phyloP scores from a whole-genome alignment of 2,113 vertebrate genomes.

The Brienomyrus longianalis region DNA sequence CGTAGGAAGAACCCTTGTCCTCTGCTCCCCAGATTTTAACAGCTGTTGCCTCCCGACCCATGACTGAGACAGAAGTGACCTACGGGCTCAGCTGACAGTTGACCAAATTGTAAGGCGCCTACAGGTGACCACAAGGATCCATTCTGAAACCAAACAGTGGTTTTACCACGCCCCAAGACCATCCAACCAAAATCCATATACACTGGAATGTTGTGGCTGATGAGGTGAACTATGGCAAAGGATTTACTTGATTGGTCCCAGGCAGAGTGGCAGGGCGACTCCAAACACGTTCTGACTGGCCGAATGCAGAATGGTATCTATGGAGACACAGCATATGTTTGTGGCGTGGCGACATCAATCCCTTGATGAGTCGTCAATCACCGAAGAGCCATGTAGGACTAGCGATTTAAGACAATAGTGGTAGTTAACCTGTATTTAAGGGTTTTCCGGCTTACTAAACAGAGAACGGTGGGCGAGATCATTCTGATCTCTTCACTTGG shows the following conservation, averaged over 20 bases:
- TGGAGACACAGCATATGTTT: not conserved
- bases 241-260: constrained; percentile 11
- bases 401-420: not conserved
- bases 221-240: constrained; percentile 24
- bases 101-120: not conserved
- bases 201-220: constrained; percentile 32
- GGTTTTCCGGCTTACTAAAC: not conserved
- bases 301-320: constrained; percentile 5
- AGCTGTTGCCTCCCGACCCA: not conserved
- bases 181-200: constrained; percentile 12
- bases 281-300: constrained; percentile 21
- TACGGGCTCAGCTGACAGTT: not conserved
- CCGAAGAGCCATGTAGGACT: not conserved
- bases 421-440: not conserved
- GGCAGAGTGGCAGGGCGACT: constrained; percentile 27
- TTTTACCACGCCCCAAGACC: not conserved
- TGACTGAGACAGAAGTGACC: not conserved
- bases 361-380: not conserved
- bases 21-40: not conserved
- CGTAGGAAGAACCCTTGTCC: not conserved
- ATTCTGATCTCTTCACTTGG: not conserved
- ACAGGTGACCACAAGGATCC: not conserved
- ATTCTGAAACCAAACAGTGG: not conserved
- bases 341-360: not conserved
- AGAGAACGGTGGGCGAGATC: not conserved